Evolutionary conservation across 2,888 invertebrate genomes (phyloP).

Genomic region (Euclidia mi): DNA sequence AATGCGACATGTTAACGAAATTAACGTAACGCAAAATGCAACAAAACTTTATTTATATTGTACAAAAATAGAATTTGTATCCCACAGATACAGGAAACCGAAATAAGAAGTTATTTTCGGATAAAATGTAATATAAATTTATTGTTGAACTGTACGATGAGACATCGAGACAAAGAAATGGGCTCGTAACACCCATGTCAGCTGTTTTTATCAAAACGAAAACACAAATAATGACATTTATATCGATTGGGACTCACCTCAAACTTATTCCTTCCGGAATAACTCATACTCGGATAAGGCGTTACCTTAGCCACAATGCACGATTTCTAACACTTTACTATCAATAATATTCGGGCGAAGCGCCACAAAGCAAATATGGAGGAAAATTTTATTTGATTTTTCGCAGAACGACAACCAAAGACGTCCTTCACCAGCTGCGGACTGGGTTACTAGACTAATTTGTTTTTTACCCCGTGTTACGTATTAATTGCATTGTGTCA

Average conservation of each 20-base stretch:
- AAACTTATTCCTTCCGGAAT: conserved; percentile 91
- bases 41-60: conserved; percentile 46
- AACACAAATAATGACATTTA: conserved; percentile 80
- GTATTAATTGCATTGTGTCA: conserved; percentile 1
- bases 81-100: neutral
- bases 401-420: conserved; percentile 54
- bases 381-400: conserved; percentile 70
- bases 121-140: conserved; percentile 1
- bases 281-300: conserved; percentile 89
- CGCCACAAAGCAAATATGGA: conserved; percentile 74
- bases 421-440: conserved; percentile 58
- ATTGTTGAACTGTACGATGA: conserved; percentile 12
- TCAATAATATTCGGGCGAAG: conserved; percentile 48
- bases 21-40: conserved; percentile 16
- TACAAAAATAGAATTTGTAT: conserved; percentile 65
- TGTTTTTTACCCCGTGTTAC: conserved; percentile 7
- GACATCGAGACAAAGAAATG: conserved; percentile 75
- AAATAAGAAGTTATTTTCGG: conserved; percentile 7
- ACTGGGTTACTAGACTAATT: conserved; percentile 51
- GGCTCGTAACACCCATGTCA: conserved; percentile 78
- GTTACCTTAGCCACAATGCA: conserved; percentile 88
- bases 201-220: conserved; percentile 91
- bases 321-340: conserved; percentile 61
- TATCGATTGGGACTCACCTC: conserved; percentile 87
- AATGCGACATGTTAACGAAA: conserved; percentile 45